A percentile compares a stretch with the other conserved stretches of the same genome.
These are phyloP conservation scores for Dasypus novemcinctus DNA, from an alignment of 2,113 vertebrate species.

Conservation along the genomic window DNA sequence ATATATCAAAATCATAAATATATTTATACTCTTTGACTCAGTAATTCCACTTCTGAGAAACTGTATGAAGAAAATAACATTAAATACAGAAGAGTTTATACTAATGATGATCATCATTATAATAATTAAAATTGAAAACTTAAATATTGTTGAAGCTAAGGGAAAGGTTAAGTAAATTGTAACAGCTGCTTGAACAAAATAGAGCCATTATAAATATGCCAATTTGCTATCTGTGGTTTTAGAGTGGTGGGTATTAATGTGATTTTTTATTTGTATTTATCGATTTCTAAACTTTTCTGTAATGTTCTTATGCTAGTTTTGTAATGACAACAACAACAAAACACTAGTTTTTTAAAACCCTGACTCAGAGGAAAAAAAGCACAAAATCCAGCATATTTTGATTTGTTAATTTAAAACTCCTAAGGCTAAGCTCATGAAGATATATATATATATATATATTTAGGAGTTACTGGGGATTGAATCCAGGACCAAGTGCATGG, in stretches of 20 bases:
- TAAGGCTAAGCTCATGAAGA: not conserved
- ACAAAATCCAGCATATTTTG: not conserved
- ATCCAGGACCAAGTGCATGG: too few species aligned
- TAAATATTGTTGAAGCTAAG: not conserved
- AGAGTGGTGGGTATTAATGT: not conserved
- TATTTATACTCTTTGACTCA: not conserved
- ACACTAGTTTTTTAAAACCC: not conserved
- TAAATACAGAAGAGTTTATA: not conserved
- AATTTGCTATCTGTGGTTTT: not conserved
- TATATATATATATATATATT: too few species aligned
- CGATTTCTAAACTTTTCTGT: not conserved
- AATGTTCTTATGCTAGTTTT: not conserved
- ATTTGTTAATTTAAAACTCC: not conserved
- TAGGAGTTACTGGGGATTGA: too few species aligned
- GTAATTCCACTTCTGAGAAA: slow-evolving; percentile 1
- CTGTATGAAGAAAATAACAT: not conserved
- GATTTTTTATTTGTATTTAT: not conserved
- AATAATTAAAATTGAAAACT: not conserved
- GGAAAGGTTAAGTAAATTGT: not conserved
- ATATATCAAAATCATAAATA: not conserved
- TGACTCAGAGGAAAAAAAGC: not conserved
- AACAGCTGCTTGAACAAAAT: not conserved
- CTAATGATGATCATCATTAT: not conserved
- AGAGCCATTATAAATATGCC: not conserved
- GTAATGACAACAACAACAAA: not conserved